Base-by-base conservation (phyloP, 2,888 invertebrate genomes). In the Cheilosia vulpina region DNA sequence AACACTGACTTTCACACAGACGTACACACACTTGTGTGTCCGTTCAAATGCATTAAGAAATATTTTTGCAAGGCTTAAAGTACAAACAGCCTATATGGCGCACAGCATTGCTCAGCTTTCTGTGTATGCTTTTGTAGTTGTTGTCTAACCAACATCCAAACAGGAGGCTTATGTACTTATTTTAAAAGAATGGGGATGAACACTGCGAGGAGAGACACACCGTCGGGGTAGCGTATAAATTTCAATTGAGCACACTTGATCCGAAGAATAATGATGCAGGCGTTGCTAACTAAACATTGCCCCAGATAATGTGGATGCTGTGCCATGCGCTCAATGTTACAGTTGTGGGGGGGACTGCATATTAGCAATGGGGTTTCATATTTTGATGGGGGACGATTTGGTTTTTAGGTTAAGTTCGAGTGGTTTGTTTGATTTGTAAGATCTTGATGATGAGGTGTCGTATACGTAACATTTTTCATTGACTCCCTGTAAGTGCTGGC, bases 231-330 rank as follows among this genome's bases (percentile, higher is more conserved):
- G 69, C 63, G 47, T 80, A 84, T 84, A 84, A 69, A 83, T 84
- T 84, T 84, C 80, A 84, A 80, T 84, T 84, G 69, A 75, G 84
- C 80, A 71, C 80, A 80, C 80, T 84, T 80, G 68, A 79, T 84
- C 75, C 75, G 55, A 58, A 50, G 62, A 84, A 73, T 84, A 80
- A 84, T 80, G 80, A 75, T 69, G 47, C 80, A 60, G 27, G 68
- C 73, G 75, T 75, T 84, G 69, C 73, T 75, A 66, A 63, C 68
- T 69, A 79, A 84, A 79, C 63, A 84, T 79, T 79, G 79, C n/a
- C 52, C 58, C 47, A 78, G 55, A 68, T 75, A 65, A 62, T 83
- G 75, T 41, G 17, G 38, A 11, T 53, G 52, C 24, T 52, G 47
- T 52, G 6, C 52, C 34, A 31, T 19, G 15, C 34, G 19, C 47